These are phyloP conservation scores for Calliphora vomitoria DNA, from an alignment of 2,888 invertebrate species.

Conservation along the genomic window DNA sequence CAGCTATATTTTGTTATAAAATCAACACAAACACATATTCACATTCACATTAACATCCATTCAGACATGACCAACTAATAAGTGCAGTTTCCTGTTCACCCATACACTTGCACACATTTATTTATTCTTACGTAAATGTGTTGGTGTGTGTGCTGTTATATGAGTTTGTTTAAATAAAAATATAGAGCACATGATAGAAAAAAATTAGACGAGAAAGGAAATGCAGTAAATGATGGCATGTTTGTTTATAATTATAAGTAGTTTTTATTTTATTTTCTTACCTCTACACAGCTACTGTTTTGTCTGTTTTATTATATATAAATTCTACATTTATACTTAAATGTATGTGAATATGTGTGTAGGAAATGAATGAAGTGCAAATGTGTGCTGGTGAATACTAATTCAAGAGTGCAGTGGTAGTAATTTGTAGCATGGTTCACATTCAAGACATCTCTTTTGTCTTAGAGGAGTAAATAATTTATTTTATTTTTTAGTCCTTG, in stretches of 20 bases:
- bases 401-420: conserved; percentile 38
- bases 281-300: not conserved
- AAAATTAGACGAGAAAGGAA: conserved; percentile 48
- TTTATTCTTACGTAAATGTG: not conserved
- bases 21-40: not conserved
- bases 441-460: conserved; percentile 50
- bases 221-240: conserved; percentile 72
- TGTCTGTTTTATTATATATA: not conserved
- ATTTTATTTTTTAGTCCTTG: conserved; percentile 17
- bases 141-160: not conserved
- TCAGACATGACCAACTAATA: conserved; percentile 59
- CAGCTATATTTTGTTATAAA: conserved; percentile 17
- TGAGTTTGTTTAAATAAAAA: conserved; percentile 11
- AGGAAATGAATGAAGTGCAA: conserved; percentile 28
- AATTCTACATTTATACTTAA: not conserved
- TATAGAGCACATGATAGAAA: not conserved
- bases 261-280: conserved; percentile 14
- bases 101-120: conserved; percentile 6
- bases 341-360: not conserved
- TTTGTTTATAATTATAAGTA: conserved; percentile 71
- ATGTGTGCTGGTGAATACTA: conserved; percentile 43
- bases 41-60: not conserved
- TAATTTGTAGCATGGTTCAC: conserved; percentile 32
- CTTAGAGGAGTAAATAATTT: conserved; percentile 22
- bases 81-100: conserved; percentile 59